Percentiles rank a stretch among this genome's conserved stretches.
Evolutionary conservation across 2,888 invertebrate genomes (phyloP).

Genomic region (Trichopoda pennipes): DNA sequence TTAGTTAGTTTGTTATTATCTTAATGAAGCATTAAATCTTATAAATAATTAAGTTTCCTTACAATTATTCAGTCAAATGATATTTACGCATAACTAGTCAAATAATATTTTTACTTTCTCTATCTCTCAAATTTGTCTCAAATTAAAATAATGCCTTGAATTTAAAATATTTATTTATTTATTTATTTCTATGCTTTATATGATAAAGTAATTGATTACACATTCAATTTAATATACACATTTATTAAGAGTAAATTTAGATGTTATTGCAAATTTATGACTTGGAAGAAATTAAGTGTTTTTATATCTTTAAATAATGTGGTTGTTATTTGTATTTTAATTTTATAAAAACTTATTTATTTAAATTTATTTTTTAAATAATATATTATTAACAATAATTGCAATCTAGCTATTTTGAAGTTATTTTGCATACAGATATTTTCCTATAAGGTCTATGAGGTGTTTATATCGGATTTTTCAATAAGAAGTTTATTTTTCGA

Average conservation of each 20-base stretch:
- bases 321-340: too few species aligned
- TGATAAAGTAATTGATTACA: slow-evolving; percentile 4
- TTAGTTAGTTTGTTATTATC: slow-evolving; percentile 21
- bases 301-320: background rate
- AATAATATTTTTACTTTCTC: slow-evolving; percentile 6
- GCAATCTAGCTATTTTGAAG: too few species aligned
- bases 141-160: background rate
- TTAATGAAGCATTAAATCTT: slow-evolving; percentile 45
- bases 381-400: too few species aligned
- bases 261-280: background rate
- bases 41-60: slow-evolving; percentile 42
- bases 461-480: too few species aligned
- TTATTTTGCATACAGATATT: too few species aligned
- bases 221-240: background rate
- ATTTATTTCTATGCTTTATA: background rate
- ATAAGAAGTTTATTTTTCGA: too few species aligned
- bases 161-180: background rate
- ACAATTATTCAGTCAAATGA: slow-evolving; percentile 34
- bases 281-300: background rate
- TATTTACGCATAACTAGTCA: slow-evolving; percentile 38
- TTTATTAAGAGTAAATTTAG: background rate
- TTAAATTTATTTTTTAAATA: too few species aligned
- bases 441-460: too few species aligned
- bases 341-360: too few species aligned
- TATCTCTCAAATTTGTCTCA: background rate